Evolutionary conservation across 2,113 vertebrate genomes (phyloP), one percentile per base, ranked within the genome.

Genomic region (Hemiscyllium ocellatum): DNA sequence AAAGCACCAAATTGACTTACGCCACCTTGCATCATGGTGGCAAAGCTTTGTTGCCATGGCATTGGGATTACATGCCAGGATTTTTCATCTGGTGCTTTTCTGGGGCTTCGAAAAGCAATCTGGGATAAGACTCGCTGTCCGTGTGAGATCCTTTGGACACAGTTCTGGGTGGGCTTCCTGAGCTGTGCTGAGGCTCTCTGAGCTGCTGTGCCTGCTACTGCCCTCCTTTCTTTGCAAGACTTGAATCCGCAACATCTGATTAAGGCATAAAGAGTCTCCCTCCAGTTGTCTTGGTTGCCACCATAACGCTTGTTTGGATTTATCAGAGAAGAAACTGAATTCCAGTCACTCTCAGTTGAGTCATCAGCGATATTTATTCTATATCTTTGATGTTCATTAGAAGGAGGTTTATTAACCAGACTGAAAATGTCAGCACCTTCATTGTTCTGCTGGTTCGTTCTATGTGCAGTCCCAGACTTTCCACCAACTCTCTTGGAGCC

Each of bases 31-130:
- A 47, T 65, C 72, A 96, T 37, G 37, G 96, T 96, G 78, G 94
- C n/a, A 94, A 47, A 50, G 26, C 95, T 95, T 15, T 95, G 96
- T 68, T 96, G 37, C 95, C 96, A 96, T n/a, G 96, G 89, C 66
- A 96, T 42, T 17, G 94, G 95, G 26, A 89, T 50, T 2, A 47
- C 29, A 17, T 96, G 93, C 19, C 95, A 94, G 78, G 96, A 95
- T 85, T n/a, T 69, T 3, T 93, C 20, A n/a, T 89, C 8, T 0
- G 80, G 42, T 33, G 26, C 68, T 68, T 22, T 6, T 3, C n/a
- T 3, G 0, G 29, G 3, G 37, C 42, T 68, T 8, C 26, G 85
- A 22, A 96, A 0, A 37, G 76, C 15, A 4, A 95, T 52, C 13
- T 65, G 95, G 94, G 20, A 2, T 50, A 86, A 22, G 42, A 96